Evolutionary conservation across 2,113 vertebrate genomes (phyloP), one percentile per base, ranked within the genome.

Genomic region (Pyrgilauda ruficollis): DNA sequence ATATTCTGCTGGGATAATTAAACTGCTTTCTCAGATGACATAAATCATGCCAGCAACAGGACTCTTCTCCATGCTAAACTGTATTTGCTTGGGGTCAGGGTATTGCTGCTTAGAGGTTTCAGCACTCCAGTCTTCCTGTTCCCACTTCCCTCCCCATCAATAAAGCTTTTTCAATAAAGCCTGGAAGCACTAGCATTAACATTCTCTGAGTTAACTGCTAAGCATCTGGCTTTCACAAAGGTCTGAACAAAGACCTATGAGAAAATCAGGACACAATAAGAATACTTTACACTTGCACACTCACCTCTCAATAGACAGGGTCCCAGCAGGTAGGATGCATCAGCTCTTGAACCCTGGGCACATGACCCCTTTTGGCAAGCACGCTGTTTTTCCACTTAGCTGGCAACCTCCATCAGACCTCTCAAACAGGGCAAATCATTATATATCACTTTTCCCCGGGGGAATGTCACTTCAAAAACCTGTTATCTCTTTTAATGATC

Each of bases 251-350:
- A 59, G 20, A 74, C 18, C 7, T n/a, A 7, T 10, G 23, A 28
- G 47, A 70, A 64, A 59, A 90, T 27, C 14, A 69, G 13, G 35
- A 55, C 0, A 1, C 14, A 22, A 4, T 43, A 43, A 35, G 12
- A 20, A 14, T 10, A 11, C 17, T 41, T 84, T 7, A 20, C 28
- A 28, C 21, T 41, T 2, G 4, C 18, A 56, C 17, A 4, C 23
- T 61, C 41, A 22, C 15, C 15, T 44, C n/a, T 80, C 2, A 0
- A 13, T 47, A 6, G 0, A 0, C 7, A 11, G n/a, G 20, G 20
- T 66, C 53, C 50, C 28, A 58, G 15, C 43, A 86, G 37, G 52
- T 52, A 55, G 0, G 0, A 33, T 11, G 35, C 27, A 50, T 44
- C 39, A 50, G 24, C 43, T 49, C 28, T 5, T 19, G 59, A 30